Conservation (phyloP, 2,888 invertebrate genomes). For the Magallana nippona region DNA sequence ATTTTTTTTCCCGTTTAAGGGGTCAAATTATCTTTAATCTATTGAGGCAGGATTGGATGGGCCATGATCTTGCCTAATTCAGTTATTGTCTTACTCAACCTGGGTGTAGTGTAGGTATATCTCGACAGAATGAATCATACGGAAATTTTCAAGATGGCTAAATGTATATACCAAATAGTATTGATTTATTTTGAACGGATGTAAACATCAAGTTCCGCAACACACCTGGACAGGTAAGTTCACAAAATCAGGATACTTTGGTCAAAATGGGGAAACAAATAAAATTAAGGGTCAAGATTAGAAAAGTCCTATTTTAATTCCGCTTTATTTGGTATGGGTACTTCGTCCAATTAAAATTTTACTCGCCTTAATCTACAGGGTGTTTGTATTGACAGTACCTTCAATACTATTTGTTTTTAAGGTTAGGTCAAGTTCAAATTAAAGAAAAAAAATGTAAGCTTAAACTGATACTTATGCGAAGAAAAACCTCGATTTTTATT, state of each 20-base stretch:
- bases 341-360: too few relatives aligned
- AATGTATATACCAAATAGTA: background rate
- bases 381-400: too few relatives aligned
- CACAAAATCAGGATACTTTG: background rate
- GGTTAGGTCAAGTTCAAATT: too few relatives aligned
- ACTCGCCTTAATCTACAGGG: too few relatives aligned
- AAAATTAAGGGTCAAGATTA: too few relatives aligned
- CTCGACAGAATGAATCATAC: background rate
- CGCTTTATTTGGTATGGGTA: too few relatives aligned
- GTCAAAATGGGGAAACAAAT: background rate
- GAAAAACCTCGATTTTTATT: too few relatives aligned
- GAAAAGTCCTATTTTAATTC: too few relatives aligned
- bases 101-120: background rate
- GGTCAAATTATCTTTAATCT: background rate
- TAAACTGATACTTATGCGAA: too few relatives aligned
- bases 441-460: too few relatives aligned
- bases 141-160: constrained; percentile 18
- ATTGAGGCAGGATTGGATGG: background rate
- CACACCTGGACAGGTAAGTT: constrained; percentile 12
- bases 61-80: background rate
- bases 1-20: background rate
- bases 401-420: too few relatives aligned
- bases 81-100: background rate
- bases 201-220: constrained; percentile 11
- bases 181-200: constrained; percentile 16